These are phyloP conservation scores for Galeopsomyia nigrocyanea DNA, from an alignment of 2,888 invertebrate genomes.

Conservation along the genomic window DNA sequence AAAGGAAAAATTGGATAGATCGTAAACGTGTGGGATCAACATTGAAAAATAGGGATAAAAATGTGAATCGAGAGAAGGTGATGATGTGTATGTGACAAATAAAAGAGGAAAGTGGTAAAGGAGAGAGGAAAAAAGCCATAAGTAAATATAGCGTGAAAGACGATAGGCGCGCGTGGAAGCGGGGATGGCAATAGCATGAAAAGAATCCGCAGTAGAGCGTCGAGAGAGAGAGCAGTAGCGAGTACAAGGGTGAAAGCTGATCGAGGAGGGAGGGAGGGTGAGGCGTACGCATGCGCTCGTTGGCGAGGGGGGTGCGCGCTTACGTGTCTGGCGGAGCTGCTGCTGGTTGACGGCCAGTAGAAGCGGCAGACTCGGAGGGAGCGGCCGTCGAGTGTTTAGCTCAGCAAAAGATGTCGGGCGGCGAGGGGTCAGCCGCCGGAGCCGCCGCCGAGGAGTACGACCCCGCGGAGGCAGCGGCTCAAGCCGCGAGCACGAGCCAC, in stretches of 20 bases:
- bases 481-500: slow-evolving; percentile 48
- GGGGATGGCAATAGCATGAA: slow-evolving; percentile 10
- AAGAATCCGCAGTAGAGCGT: slow-evolving; percentile 50
- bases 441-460: slow-evolving; percentile 43
- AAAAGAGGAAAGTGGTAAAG: background rate
- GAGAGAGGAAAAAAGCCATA: background rate
- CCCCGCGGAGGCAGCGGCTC: slow-evolving; percentile 5
- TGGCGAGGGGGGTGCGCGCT: background rate
- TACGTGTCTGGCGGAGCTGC: background rate
- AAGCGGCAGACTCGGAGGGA: too few relatives aligned
- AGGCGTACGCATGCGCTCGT: background rate
- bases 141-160: background rate
- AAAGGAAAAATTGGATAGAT: background rate
- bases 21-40: background rate
- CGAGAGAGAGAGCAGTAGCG: slow-evolving; percentile 43
- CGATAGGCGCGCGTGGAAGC: too few relatives aligned
- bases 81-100: too few relatives aligned
- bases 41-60: background rate
- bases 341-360: background rate
- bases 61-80: background rate
- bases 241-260: slow-evolving; percentile 65
- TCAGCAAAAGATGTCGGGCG: slow-evolving; percentile 63
- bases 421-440: slow-evolving; percentile 64
- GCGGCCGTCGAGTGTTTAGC: too few relatives aligned
- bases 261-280: slow-evolving; percentile 59